Conservation (phyloP, 2,113 vertebrate genomes). For the Seriola aureovittata region DNA sequence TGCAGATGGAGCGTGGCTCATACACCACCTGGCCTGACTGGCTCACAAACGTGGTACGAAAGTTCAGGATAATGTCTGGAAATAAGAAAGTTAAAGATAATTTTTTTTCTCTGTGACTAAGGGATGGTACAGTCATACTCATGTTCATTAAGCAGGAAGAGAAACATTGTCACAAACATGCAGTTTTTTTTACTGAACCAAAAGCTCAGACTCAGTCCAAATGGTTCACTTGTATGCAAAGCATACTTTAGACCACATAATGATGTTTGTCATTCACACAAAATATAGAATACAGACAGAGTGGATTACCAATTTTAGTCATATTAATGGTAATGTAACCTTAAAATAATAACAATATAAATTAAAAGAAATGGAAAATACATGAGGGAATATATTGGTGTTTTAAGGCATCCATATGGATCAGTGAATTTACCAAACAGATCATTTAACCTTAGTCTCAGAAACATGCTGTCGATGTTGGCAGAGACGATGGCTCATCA, state of each 20-base stretch:
- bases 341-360: neutral
- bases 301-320: neutral
- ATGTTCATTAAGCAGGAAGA: no score
- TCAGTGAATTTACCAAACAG: neutral
- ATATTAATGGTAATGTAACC: neutral
- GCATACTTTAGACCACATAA: neutral
- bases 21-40: constrained; percentile 94
- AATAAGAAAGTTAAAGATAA: constrained; percentile 8
- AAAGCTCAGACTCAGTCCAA: neutral
- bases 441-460: constrained; percentile 21
- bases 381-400: neutral
- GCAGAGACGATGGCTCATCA: neutral
- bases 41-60: constrained; percentile 90
- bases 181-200: neutral
- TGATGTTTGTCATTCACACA: no score
- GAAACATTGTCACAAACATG: no score
- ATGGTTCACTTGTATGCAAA: neutral
- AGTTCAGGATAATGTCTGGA: constrained; percentile 92
- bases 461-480: constrained; percentile 34
- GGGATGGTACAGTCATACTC: neutral
- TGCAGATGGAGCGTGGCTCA: constrained; percentile 89
- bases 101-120: neutral
- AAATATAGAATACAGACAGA: no score
- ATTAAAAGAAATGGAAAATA: neutral
- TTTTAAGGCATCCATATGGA: constrained; percentile 15